phyloP scores from a whole-genome alignment of 1,140 invertebrate species.

The Coenobita brevimanus region DNA sequence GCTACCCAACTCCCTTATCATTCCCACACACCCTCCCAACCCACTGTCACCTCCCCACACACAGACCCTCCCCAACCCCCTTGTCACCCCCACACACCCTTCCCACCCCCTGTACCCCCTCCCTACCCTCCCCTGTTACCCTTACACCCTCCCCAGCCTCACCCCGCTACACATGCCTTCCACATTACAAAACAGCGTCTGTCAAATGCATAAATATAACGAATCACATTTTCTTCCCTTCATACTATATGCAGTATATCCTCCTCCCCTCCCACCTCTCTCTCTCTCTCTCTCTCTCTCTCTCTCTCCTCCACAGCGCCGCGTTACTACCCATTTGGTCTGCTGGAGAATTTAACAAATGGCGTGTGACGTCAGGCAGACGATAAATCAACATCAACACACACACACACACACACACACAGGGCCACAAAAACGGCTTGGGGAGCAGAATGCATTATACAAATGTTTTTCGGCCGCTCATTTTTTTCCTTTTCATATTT shows the following conservation, averaged over 20 bases:
- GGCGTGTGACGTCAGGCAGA: conserved; percentile 42
- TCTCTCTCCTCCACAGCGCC: neutral
- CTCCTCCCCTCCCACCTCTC: neutral
- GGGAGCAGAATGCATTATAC: conserved; percentile 37
- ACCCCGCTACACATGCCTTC: neutral
- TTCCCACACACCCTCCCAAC: no score
- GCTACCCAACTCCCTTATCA: no score
- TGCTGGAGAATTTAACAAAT: conserved; percentile 60
- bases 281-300: neutral
- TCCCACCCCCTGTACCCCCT: no score
- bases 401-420: conserved; percentile 33
- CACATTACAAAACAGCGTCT: conserved; percentile 32
- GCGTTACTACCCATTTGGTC: conserved; percentile 45
- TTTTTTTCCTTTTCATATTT: conserved; percentile 13
- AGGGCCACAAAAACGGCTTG: conserved; percentile 6
- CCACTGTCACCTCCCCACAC: no score
- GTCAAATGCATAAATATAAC: conserved; percentile 40
- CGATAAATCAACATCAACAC: conserved; percentile 55
- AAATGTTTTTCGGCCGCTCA: conserved; percentile 25
- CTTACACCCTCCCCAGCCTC: no score
- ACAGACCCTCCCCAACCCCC: no score
- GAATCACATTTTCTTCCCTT: neutral
- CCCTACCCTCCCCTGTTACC: no score
- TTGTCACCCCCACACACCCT: no score
- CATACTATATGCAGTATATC: neutral